Evolutionary conservation across 2,797 vertebrate genomes (phyloP), one percentile per base, ranked within the genome.

Genomic region (Falco novaeseelandiae): DNA sequence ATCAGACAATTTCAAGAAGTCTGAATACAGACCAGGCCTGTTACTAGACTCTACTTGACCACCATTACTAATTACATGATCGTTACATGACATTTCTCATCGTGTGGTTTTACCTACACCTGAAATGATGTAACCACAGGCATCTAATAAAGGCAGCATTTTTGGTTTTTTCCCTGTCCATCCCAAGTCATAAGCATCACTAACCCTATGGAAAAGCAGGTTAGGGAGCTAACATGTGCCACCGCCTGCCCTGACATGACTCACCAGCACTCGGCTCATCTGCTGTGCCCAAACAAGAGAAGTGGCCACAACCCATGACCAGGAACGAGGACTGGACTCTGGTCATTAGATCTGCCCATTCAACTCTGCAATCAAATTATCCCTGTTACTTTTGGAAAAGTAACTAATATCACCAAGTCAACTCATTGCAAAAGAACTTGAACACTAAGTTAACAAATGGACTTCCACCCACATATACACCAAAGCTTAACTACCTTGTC

Each of bases 191-290:
- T 1, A 74, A 14, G n/a, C 49, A 32, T 10, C 14, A 58, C 20
- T 46, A 76, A 51, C 3, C 4, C 27, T 30, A 8, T 2, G 2
- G 29, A 72, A 32, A 67, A 74, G 34, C 38, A 84, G 21, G 5
- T 44, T 54, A 92, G 40, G 32, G 54, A 81, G 42, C 21, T 34
- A 49, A 40, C 2, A 1, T 2, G 36, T 55, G 49, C 55, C 72
- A 70, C 25, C 61, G 32, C 21, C 10, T 36, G 85, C 52, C 49
- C 14, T 0, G 0, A 34, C 1, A 5, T 2, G 20, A 67, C 19
- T 80, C 18, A 63, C 17, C 1, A 2, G 26, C n/a, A 40, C 12
- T 44, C 2, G 3, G 25, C 13, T 59, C 27, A 89, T 59, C n/a
- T 20, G 40, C 1, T 2, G 65, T 14, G 81, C 22, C 12, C 20